phyloP scores from a whole-genome alignment of 2,113 vertebrate species.

The Rhineura floridana region DNA sequence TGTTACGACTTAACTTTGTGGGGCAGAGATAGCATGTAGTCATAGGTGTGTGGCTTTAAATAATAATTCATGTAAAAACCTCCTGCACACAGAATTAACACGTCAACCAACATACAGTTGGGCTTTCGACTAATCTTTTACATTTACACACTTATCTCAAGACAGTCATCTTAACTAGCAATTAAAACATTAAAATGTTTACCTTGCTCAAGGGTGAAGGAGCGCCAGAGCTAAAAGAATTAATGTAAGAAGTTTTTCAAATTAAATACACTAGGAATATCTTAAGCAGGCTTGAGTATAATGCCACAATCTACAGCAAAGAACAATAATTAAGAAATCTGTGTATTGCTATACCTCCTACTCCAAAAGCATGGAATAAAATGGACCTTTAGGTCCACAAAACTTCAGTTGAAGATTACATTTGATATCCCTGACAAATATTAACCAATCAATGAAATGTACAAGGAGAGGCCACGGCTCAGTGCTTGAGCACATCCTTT shows the following conservation, averaged over 20 bases:
- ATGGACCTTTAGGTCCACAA: background rate
- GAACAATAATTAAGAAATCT: background rate
- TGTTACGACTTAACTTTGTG: background rate
- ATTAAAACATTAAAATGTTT: conserved; percentile 51
- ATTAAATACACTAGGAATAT: conserved; percentile 26
- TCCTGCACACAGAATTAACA: background rate
- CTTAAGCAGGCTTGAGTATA: background rate
- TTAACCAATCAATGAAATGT: background rate
- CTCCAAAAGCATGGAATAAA: background rate
- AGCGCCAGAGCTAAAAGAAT: conserved; percentile 79
- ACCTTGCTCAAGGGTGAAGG: conserved; percentile 84
- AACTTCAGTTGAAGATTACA: background rate
- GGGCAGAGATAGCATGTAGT: background rate
- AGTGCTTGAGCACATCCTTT: background rate
- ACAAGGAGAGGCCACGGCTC: background rate
- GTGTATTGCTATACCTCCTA: background rate
- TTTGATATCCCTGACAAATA: background rate
- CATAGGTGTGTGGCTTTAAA: background rate
- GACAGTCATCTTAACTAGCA: background rate
- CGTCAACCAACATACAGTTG: background rate
- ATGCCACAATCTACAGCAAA: background rate
- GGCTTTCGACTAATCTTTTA: background rate
- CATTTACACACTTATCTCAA: background rate
- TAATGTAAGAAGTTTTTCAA: conserved; percentile 42
- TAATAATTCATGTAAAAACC: background rate